Conservation (phyloP, 1,140 invertebrate genomes). For the Parasteatoda tepidariorum region DNA sequence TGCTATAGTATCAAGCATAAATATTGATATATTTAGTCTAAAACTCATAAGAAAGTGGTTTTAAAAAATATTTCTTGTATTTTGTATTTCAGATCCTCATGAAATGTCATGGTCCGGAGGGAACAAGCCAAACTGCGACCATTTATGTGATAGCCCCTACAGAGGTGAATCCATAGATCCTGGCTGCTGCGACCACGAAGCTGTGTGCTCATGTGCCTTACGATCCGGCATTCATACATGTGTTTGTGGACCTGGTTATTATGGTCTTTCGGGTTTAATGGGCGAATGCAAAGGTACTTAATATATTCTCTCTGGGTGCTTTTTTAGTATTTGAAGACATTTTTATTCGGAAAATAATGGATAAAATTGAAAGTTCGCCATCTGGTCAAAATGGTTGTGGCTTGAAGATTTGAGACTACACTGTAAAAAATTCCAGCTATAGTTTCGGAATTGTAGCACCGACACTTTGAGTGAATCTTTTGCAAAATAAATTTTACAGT, state of each 20-base stretch:
- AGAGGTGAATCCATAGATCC: conserved; percentile 38
- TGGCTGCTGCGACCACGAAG: conserved; percentile 46
- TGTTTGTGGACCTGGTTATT: conserved; percentile 50
- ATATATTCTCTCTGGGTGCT: background rate
- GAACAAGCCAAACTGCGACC: conserved; percentile 19
- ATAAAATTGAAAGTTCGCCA: background rate
- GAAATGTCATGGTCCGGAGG: conserved; percentile 35
- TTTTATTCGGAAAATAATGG: background rate
- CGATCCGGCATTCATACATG: conserved; percentile 28
- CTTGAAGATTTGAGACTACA: too few relatives aligned
- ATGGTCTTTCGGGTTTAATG: conserved; percentile 19
- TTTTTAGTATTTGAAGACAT: background rate
- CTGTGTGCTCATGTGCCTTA: conserved; percentile 47
- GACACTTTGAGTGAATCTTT: too few relatives aligned
- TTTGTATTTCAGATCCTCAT: conserved; percentile 38
- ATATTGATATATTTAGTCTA: too few relatives aligned
- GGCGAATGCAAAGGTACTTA: conserved; percentile 32
- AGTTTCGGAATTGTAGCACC: too few relatives aligned
- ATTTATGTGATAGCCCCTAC: conserved; percentile 55
- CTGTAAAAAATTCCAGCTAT: too few relatives aligned
- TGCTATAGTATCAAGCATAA: too few relatives aligned
- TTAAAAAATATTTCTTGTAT: too few relatives aligned
- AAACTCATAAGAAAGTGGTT: too few relatives aligned
- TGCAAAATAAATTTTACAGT: too few relatives aligned
- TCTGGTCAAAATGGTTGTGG: too few relatives aligned